Evolutionary conservation across 1,140 invertebrate genomes (phyloP), one percentile per base, ranked within the genome.

Genomic region (Temnothorax longispinosus): DNA sequence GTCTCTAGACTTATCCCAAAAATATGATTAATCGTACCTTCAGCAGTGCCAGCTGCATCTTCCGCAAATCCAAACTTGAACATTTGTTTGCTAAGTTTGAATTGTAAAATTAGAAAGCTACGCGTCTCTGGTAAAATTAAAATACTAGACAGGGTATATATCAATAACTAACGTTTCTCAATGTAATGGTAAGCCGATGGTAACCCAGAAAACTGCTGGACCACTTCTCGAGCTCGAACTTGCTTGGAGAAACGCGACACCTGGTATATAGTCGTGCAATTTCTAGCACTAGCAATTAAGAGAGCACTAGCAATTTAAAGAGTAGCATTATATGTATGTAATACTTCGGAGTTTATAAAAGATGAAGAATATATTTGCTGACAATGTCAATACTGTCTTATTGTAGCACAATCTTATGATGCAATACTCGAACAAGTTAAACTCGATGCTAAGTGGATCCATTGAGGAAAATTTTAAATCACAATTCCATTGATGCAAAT

Each of bases 41-140:
- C 41, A 27, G 44, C 11, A 15, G 15, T n/a, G 47, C 74, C 50
- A n/a, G 18, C 8, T 21, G 44, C 13, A 27, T 81, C 58, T 64
- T 80, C 85, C 4, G 84, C 84, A 77, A 92, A 92, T 50, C 86
- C 85, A 58, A 92, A 92, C 81, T 90, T 90, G 18, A 92, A 92
- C 91, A 92, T 92, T 64, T 69, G 21, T 58, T 58, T 18, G 10
- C n/a, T 21, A 56, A 81, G 38, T 54, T 81, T 27, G 8, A 69
- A 3, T 67, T 27, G 0, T 50, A n/a, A 41, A 60, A 60, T 50
- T 15, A 18, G 10, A 41, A 44, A 15, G 7, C 52, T 58, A 44
- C 13, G 13, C 13, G 52, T 84, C 8, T 27, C 8, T 27, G 50
- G 1, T 50, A 54, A 27, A 56, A 75, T 62, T 47, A n/a, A 32